Base-by-base conservation (phyloP, 2,888 invertebrate genomes). In the Glaucopsyche alexis region DNA sequence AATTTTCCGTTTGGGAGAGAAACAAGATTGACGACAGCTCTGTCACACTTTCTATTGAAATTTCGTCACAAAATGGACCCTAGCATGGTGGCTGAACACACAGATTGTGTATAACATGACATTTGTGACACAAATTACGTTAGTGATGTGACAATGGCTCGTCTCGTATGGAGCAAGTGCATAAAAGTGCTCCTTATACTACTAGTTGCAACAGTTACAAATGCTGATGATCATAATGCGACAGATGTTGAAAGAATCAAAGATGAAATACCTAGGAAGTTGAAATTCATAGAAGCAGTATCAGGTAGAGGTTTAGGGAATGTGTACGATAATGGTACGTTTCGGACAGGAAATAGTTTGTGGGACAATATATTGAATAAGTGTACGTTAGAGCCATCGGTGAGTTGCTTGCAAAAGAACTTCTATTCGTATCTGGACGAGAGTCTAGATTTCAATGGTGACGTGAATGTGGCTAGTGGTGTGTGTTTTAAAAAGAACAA, bases 371-470 rank as follows among this genome's bases (percentile, higher is more conserved):
- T 97, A 76, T 91, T 96, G 72, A 94, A 94, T 76, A 95, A 96
- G 81, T 97, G 97, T 83, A 94, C 94, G 67, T 90, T 89, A 13
- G 91, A 93, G 72, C 95, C 96, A 19, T 94, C 96, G 75, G 93
- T 96, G 81, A 94, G 95, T 77, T 97, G 97, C 84, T 95, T 97
- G 73, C 96, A 96, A 81, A 96, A 95, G 80, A 96, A 96, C 81
- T 95, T 97, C 49, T 96, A 95, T 81, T 90, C 93, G n/a, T 97
- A 96, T 81, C 86, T 97, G 76, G 95, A 96, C 78, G 93, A 94
- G 47, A 95, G 95, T 42, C 89, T 97, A 72, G 94, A 94, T 65
- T 93, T 94, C 64, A 90, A 91, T 40, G 94, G 94, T 81, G 96
- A 96, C 83, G 91, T 96, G 19, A 94, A 95, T 78, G 91, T 96